Conservation (phyloP, 2,113 vertebrate genomes). For the Nicator chloris region DNA sequence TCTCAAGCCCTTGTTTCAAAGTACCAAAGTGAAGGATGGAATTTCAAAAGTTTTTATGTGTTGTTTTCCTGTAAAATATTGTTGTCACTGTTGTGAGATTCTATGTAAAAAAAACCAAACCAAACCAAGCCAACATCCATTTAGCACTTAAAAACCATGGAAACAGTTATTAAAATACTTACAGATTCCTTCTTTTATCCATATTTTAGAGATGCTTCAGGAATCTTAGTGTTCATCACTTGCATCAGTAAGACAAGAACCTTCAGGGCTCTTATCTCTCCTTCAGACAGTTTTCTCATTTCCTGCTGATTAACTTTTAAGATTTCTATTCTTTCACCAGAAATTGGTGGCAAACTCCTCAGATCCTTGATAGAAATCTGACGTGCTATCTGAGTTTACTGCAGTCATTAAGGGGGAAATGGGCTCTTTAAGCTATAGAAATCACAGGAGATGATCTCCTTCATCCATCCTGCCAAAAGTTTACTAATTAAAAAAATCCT, state of each 20-base stretch:
- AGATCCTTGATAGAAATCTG: constrained; percentile 28
- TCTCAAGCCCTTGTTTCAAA: neutral
- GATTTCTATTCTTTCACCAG: constrained; percentile 36
- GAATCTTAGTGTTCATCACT: neutral
- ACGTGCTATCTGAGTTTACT: constrained; percentile 16
- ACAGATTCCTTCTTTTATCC: neutral
- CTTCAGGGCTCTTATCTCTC: constrained; percentile 10
- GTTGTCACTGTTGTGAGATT: neutral
- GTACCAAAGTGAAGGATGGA: neutral
- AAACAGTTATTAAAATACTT: neutral
- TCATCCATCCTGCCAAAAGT: neutral
- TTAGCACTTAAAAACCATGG: neutral
- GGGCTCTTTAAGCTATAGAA: neutral
- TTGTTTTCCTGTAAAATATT: neutral
- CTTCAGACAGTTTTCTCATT: constrained; percentile 18
- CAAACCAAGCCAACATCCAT: neutral
- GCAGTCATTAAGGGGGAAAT: constrained; percentile 15
- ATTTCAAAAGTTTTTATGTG: neutral
- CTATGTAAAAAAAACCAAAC: neutral
- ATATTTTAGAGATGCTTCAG: neutral
- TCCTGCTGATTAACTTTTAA: constrained; percentile 27
- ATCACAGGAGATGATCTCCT: neutral
- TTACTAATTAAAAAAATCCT: neutral
- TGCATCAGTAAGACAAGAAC: neutral
- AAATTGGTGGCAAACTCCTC: constrained; percentile 2